Conservation (phyloP, 2,797 vertebrate species). For the Hoplostethus mediterraneus region DNA sequence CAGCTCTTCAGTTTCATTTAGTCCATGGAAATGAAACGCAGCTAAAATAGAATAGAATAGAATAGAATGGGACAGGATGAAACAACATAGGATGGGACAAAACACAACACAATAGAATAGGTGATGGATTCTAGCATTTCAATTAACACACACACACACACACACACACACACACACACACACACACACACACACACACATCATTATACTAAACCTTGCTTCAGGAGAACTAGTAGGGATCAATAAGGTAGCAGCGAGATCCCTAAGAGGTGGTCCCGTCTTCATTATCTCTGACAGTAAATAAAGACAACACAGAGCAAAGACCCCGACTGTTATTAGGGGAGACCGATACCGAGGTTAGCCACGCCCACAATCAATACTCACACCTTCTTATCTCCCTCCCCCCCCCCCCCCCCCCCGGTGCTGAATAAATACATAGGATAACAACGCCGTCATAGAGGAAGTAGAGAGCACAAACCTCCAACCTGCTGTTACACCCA, state of each 20-base stretch:
- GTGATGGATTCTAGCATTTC: neutral
- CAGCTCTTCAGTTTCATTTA: too few species aligned
- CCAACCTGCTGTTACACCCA: too few species aligned
- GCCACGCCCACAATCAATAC: conserved; percentile 41
- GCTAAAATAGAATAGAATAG: too few species aligned
- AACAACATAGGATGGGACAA: too few species aligned
- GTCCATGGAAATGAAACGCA: too few species aligned
- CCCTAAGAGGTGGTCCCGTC: conserved; percentile 6
- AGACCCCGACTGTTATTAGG: conserved; percentile 21
- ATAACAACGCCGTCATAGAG: conserved; percentile 2
- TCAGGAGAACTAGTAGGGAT: conserved; percentile 20
- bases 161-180: neutral
- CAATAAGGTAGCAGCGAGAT: conserved; percentile 34
- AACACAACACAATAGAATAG: too few species aligned
- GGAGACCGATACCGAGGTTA: conserved; percentile 36
- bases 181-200: conserved; percentile 3
- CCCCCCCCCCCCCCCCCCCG: too few species aligned
- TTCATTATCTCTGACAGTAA: conserved; percentile 36
- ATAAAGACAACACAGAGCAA: conserved; percentile 7
- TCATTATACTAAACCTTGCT: conserved; percentile 19
- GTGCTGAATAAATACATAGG: conserved; percentile 29
- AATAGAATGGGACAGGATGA: too few species aligned
- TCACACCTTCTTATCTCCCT: conserved; percentile 35
- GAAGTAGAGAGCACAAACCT: neutral
- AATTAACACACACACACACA: neutral